phyloP scores from a whole-genome alignment of 2,888 invertebrate species.

The Ophion costatus region DNA sequence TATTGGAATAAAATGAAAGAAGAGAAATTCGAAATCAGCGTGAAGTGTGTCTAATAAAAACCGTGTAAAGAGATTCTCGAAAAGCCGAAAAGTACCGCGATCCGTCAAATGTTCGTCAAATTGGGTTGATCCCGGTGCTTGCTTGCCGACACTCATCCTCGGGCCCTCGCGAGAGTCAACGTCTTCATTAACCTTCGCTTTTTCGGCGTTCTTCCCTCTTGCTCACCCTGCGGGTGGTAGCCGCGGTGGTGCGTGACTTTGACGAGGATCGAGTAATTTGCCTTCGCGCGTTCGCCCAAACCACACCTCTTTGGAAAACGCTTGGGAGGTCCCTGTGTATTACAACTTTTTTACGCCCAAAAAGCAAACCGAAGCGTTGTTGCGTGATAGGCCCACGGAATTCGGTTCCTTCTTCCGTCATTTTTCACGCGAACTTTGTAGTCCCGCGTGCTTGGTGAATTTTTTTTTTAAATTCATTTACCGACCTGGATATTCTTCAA shows the following conservation, averaged over 20 bases:
- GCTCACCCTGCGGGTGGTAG: no score
- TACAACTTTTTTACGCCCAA: conserved; percentile 34
- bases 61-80: no score
- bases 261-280: conserved; percentile 69
- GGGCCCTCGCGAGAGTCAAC: conserved; percentile 37
- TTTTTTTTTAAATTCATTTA: no score
- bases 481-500: no score
- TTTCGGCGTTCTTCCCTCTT: conserved; percentile 52
- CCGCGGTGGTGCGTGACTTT: conserved; percentile 63
- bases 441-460: no score
- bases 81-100: no score
- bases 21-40: no score
- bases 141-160: conserved; percentile 10
- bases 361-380: conserved; percentile 23
- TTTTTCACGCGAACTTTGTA: neutral
- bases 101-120: conserved; percentile 1
- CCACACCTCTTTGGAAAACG: conserved; percentile 44
- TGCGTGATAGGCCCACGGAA: conserved; percentile 21
- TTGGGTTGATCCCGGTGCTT: neutral
- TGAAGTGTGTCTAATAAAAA: no score
- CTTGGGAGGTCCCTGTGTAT: conserved; percentile 58
- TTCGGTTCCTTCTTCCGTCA: neutral
- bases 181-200: conserved; percentile 67
- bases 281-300: conserved; percentile 53
- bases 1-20: no score